phyloP scores from a whole-genome alignment of 1,140 invertebrate genomes.

The Zaprionus vittiger region DNA sequence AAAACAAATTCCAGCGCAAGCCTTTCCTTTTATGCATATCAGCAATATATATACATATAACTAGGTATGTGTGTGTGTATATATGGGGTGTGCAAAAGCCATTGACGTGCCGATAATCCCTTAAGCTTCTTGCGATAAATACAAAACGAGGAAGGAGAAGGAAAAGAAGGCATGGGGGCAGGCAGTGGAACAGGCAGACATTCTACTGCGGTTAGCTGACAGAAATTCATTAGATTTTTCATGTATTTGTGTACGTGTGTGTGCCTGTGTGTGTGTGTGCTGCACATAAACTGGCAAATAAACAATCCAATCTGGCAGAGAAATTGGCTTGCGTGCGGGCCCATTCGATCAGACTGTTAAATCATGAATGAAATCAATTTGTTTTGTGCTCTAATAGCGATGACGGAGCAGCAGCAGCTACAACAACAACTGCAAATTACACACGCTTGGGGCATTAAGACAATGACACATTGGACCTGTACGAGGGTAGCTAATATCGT shows the following conservation, averaged over 20 bases:
- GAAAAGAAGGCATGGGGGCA: too few relatives aligned
- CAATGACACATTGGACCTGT: conserved; percentile 63
- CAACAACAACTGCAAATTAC: conserved; percentile 36
- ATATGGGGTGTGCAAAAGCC: conserved; percentile 32
- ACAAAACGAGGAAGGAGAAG: conserved; percentile 3
- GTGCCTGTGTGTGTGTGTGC: conserved; percentile 1
- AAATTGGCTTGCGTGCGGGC: conserved; percentile 69
- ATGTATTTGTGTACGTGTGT: not conserved
- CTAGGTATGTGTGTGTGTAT: conserved; percentile 1
- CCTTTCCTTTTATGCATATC: conserved; percentile 15
- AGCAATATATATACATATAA: conserved; percentile 9
- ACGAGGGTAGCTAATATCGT: conserved; percentile 41
- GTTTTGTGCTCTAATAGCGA: conserved; percentile 51
- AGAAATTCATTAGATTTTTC: conserved; percentile 44
- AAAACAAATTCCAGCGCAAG: conserved; percentile 43
- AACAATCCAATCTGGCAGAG: conserved; percentile 32
- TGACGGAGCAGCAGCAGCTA: conserved; percentile 26
- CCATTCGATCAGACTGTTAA: conserved; percentile 63
- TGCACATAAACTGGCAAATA: conserved; percentile 48
- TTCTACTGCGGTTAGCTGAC: conserved; percentile 43
- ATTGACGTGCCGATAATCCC: conserved; percentile 61
- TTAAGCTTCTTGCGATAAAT: conserved; percentile 62
- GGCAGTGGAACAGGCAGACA: not conserved
- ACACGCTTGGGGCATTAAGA: conserved; percentile 48
- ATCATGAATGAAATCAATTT: conserved; percentile 71